phyloP scores from a whole-genome alignment of 2,113 vertebrate genomes.

The Periophthalmodon schlosseri region DNA sequence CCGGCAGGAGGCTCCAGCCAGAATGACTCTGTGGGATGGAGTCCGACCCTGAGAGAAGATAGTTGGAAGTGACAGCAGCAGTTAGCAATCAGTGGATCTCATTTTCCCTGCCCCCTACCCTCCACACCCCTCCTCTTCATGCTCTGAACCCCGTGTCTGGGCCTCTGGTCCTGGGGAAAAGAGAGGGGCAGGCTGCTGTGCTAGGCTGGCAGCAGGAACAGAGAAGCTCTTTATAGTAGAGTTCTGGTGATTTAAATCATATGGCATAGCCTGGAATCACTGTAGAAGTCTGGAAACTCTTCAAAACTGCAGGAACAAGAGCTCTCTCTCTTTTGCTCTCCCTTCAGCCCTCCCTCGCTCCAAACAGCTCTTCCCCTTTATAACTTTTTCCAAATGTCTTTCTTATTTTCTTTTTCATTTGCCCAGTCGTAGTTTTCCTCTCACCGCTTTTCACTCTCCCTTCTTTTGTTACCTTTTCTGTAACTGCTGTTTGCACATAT shows the following conservation, averaged over 20 bases:
- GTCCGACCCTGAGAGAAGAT: conserved; percentile 71
- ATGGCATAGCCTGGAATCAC: conserved; percentile 83
- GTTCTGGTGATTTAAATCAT: conserved; percentile 90
- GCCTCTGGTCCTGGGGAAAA: conserved; percentile 72
- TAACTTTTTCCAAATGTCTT: conserved; percentile 74
- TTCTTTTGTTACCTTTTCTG: conserved; percentile 45
- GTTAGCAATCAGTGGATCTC: conserved; percentile 72
- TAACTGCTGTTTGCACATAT: conserved; percentile 39
- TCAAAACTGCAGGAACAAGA: conserved; percentile 79
- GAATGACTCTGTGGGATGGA: conserved; percentile 68
- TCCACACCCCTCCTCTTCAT: conserved; percentile 31
- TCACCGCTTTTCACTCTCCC: conserved; percentile 44
- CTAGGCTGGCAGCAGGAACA: conserved; percentile 84
- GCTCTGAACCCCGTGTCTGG: conserved; percentile 73
- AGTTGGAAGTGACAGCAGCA: conserved; percentile 70
- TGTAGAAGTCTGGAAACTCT: conserved; percentile 79
- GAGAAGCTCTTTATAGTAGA: conserved; percentile 85
- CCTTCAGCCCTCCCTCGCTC: conserved; percentile 26
- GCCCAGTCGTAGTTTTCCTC: conserved; percentile 53
- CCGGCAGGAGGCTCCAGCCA: conserved; percentile 57
- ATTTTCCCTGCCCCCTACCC: conserved; percentile 57
- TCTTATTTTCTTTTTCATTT: conserved; percentile 72
- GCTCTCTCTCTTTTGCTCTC: conserved; percentile 65
- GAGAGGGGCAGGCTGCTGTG: conserved; percentile 75
- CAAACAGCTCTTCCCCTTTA: conserved; percentile 51